Base-by-base conservation (phyloP, 2,797 vertebrate species). In the Loriculus beryllinus region DNA sequence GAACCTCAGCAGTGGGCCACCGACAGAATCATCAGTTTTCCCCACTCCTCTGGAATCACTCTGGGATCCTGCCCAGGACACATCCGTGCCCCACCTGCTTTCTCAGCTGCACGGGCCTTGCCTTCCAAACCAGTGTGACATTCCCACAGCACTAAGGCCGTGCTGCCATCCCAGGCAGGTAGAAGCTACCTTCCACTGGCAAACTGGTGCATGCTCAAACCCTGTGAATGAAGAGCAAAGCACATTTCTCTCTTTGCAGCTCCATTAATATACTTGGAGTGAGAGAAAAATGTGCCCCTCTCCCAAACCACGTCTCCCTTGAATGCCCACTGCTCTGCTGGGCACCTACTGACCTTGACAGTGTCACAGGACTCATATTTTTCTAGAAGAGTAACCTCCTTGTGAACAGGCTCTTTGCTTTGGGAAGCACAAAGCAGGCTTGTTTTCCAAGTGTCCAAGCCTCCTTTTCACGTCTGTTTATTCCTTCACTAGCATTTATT, bases 391-490 rank as follows among this genome's bases (percentile, higher is more conserved):
- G 92, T 72, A 93, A 86, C 70, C 79, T 92, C 86, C 80, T 86
- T 82, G 48, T 96, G 91, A 97, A 88, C 90, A 93, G 87, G 78
- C 91, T 80, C 74, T 81, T 68, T 90, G 91, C 94, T 94, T 74
- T 83, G 62, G 86, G 93, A 76, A 89, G 67, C 89, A 96, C 94
- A 97, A 96, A 96, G 96, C 93, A 68, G 89, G 52, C 92, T 95
- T 96, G 96, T 97, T 88, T 90, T 60, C 95, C 92, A 94, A 88
- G 92, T 91, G 94, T 92, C 95, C 67, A 9, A 79, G 89, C 78
- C 88, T 88, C 95, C 93, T 87, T 94, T 95, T 92, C 83, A 90
- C 9, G 2, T 70, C 86, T 93, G 93, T 95, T 95, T 84, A 95
- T 89, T 91, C 92, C 76, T 67, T 89, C 83, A 85, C 74, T 65